These are phyloP conservation scores for Limanda limanda DNA, from an alignment of 2,113 vertebrate genomes.

Conservation along the genomic window DNA sequence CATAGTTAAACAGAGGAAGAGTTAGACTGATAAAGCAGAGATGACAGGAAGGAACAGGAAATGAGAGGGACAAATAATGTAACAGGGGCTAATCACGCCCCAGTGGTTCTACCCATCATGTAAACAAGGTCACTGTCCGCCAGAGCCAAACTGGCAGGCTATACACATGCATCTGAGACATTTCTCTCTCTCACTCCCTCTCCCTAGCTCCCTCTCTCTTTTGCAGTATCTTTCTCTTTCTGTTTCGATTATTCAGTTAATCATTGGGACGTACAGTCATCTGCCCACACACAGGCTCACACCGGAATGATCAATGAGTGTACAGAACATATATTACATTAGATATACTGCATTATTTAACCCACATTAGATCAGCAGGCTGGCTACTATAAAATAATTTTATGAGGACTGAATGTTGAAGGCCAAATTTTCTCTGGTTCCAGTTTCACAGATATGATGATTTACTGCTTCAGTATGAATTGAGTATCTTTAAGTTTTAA, in stretches of 20 bases:
- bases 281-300: conserved; percentile 32
- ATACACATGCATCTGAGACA: conserved; percentile 56
- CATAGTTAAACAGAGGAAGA: conserved; percentile 36
- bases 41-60: conserved; percentile 68
- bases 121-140: conserved; percentile 80
- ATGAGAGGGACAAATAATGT: conserved; percentile 64
- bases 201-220: not conserved
- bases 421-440: not conserved
- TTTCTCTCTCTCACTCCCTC: not conserved
- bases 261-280: conserved; percentile 39
- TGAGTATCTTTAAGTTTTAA: not conserved
- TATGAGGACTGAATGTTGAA: not conserved
- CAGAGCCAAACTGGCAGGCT: conserved; percentile 74
- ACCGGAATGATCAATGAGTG: conserved; percentile 6
- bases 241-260: conserved; percentile 52
- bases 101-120: conserved; percentile 80
- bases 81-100: conserved; percentile 72
- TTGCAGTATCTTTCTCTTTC: conserved; percentile 53
- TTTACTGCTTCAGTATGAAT: not conserved
- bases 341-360: not conserved
- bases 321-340: conserved; percentile 2
- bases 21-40: conserved; percentile 72
- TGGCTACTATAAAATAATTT: not conserved
- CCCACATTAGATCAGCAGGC: not conserved
- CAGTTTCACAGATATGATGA: not conserved